Evolutionary conservation across 2,888 invertebrate species (phyloP), one percentile per base, ranked within the genome.

Genomic region (Chloromyia formosa): DNA sequence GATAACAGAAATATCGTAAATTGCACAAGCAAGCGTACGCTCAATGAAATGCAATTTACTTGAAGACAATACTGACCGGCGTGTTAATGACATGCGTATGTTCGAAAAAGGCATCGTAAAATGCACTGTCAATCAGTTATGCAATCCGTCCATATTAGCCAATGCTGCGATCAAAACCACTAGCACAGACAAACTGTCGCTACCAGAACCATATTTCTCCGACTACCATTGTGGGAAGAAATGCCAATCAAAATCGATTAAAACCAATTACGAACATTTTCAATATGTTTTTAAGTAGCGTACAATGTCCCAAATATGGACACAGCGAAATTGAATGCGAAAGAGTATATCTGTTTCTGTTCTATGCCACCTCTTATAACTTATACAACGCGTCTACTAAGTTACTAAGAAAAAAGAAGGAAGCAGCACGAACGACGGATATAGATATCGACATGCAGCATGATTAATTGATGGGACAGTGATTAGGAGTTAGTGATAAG

Each of bases 171-270:
- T n/a, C n/a, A n/a, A n/a, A n/a, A n/a, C n/a, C n/a, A n/a, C n/a
- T n/a, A n/a, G n/a, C 16, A 49, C 10, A 49, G 49, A 49, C 49
- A 49, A 3, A 49, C 12, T 49, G 49, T 49, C 49, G 16, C 49
- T 49, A 49, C 49, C 12, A 49, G 10, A 35, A 7, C 27, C 27
- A 35, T n/a, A 49, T 3, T 49, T 49, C 10, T 49, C 49, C 49
- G 16, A n/a, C 3, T 42, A 5, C 42, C 7, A 18, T 42, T 42
- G 45, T 45, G 64, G 64, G 45, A 64, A 18, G 64, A 22, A 22
- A 18, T 49, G 66, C 18, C 66, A 66, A 66, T 66, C 18, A 66
- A 18, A 66, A 49, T 66, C 66, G 42, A 22, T 66, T 5, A 49
- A 42, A 45, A 45, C 20, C 66, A 49, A 66, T 66, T 66, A 22